These are phyloP conservation scores for Drosophila testacea DNA, from an alignment of 2,888 invertebrate species.

Conservation along the genomic window DNA sequence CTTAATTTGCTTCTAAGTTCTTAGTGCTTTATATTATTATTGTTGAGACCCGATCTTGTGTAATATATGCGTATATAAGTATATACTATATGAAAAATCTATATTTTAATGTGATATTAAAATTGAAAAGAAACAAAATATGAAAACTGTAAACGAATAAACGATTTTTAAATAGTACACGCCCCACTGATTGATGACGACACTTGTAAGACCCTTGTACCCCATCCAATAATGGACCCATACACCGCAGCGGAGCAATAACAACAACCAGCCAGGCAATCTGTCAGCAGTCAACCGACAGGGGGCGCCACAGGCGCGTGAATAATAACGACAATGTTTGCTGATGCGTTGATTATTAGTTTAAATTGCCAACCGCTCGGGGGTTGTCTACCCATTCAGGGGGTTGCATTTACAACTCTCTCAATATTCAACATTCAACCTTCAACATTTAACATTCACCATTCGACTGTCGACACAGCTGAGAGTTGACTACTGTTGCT, in stretches of 20 bases:
- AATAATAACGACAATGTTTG: conserved; percentile 82
- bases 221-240: conserved; percentile 7
- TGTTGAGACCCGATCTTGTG: conserved; percentile 62
- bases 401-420: conserved; percentile 12
- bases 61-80: conserved; percentile 61
- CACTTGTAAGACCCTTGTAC: conserved; percentile 50
- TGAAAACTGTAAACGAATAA: conserved; percentile 66
- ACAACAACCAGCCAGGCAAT: conserved; percentile 46
- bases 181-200: conserved; percentile 63
- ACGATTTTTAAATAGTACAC: conserved; percentile 64
- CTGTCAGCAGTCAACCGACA: conserved; percentile 64
- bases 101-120: conserved; percentile 76
- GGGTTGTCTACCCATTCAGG: conserved; percentile 35
- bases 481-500: conserved; percentile 25
- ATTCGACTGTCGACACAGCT: conserved; percentile 18
- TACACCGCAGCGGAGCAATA: background rate
- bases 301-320: conserved; percentile 59
- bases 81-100: conserved; percentile 38
- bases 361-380: conserved; percentile 77
- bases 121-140: conserved; percentile 42
- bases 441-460: background rate
- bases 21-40: conserved; percentile 55
- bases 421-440: background rate
- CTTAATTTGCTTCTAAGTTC: conserved; percentile 44
- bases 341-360: conserved; percentile 84